A percentile compares a stretch with the other conserved stretches of the same genome.
phyloP scores from a whole-genome alignment of 2,888 invertebrate species.

The Electrophaes corylata region DNA sequence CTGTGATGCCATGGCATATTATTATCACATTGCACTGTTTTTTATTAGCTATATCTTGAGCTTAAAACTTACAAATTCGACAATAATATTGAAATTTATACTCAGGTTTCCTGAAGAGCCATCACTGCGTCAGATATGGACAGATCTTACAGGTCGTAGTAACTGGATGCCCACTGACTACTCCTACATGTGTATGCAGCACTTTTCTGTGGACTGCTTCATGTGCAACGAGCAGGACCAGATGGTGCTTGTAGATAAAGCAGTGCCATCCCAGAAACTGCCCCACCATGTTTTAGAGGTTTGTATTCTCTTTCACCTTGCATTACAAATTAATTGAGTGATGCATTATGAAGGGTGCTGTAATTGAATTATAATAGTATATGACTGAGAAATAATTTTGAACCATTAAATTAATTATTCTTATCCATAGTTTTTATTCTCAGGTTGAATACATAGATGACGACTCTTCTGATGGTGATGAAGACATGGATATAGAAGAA shows the following conservation, averaged over 20 bases:
- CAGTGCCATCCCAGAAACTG: slow-evolving; percentile 73
- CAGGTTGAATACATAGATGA: slow-evolving; percentile 81
- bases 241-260: slow-evolving; percentile 68
- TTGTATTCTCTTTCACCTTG: too few species aligned
- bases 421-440: slow-evolving; percentile 24
- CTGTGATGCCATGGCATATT: too few species aligned
- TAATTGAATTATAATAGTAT: too few species aligned
- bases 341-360: too few species aligned
- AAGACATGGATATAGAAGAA: slow-evolving; percentile 57
- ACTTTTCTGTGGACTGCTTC: slow-evolving; percentile 77
- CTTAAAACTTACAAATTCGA: too few species aligned
- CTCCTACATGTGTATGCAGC: slow-evolving; percentile 77
- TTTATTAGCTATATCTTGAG: too few species aligned
- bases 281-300: slow-evolving; percentile 79
- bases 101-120: slow-evolving; percentile 74
- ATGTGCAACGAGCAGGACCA: slow-evolving; percentile 62
- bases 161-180: slow-evolving; percentile 79
- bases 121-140: slow-evolving; percentile 71
- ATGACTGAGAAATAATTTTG: too few species aligned
- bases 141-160: slow-evolving; percentile 74
- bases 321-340: too few species aligned
- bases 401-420: too few species aligned
- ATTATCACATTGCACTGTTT: too few species aligned
- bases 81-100: too few species aligned
- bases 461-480: slow-evolving; percentile 68